Evolutionary conservation across 2,797 vertebrate genomes (phyloP).

Genomic region (Phaenicophaeus curvirostris): DNA sequence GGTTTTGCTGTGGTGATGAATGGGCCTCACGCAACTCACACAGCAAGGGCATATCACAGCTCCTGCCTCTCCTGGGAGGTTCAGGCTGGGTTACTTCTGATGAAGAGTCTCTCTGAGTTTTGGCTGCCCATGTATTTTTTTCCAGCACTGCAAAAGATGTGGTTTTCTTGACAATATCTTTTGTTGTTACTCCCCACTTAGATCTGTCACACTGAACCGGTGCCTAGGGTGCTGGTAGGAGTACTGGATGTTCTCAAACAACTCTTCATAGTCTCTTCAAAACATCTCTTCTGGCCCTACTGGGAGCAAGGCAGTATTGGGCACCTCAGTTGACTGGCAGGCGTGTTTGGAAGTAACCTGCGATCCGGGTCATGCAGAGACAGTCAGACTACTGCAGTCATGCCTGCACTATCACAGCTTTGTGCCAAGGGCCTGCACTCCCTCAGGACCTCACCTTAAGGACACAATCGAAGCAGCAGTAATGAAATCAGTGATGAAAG

Average conservation of each 20-base stretch:
- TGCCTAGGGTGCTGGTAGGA: neutral
- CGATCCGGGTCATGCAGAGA: fast-evolving
- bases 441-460: neutral
- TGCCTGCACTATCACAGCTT: neutral
- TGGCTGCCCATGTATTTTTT: neutral
- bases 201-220: neutral
- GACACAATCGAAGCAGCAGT: neutral
- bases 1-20: neutral
- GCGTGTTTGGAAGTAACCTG: neutral
- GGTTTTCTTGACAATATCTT: neutral
- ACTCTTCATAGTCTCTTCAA: neutral
- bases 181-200: neutral
- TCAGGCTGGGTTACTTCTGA: neutral
- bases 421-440: neutral
- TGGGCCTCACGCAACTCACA: fast-evolving
- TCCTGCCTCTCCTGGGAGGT: neutral
- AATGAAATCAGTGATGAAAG: neutral
- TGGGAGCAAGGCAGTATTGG: neutral
- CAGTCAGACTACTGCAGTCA: neutral
- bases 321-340: neutral
- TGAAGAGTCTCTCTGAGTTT: neutral
- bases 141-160: neutral
- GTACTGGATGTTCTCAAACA: neutral
- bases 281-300: neutral
- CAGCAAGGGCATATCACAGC: neutral